phyloP scores from a whole-genome alignment of 2,113 vertebrate genomes.

The Gobiocypris rarus region DNA sequence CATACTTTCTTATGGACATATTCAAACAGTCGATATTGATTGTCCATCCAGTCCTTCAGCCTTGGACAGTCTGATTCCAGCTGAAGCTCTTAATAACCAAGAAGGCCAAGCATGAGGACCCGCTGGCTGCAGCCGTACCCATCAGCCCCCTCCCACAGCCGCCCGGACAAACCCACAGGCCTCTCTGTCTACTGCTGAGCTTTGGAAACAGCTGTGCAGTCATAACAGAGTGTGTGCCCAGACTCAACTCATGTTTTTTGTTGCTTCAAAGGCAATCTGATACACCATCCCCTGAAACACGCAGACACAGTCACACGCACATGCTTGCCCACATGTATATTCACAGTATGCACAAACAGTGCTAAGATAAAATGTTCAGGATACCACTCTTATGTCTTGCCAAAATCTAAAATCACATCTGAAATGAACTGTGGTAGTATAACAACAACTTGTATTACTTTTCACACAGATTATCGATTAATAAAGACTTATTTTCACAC shows the following conservation, averaged over 20 bases:
- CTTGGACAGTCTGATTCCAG: slow-evolving; percentile 8
- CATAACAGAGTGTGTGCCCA: slow-evolving; percentile 61
- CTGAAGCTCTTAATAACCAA: slow-evolving; percentile 21
- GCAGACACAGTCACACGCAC: slow-evolving; percentile 42
- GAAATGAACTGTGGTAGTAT: background rate
- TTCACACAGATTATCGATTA: background rate
- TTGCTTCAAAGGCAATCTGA: slow-evolving; percentile 61
- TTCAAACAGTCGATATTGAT: slow-evolving; percentile 15
- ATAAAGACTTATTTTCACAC: background rate
- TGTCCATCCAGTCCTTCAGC: slow-evolving; percentile 5
- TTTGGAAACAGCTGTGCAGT: slow-evolving; percentile 61
- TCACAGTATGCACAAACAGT: background rate
- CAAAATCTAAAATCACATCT: background rate
- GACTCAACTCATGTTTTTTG: slow-evolving; percentile 58
- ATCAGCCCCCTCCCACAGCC: slow-evolving; percentile 22
- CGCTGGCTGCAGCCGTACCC: background rate
- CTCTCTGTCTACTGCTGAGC: slow-evolving; percentile 53
- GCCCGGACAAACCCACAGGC: slow-evolving; percentile 48
- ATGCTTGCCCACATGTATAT: slow-evolving; percentile 28
- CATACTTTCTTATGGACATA: background rate
- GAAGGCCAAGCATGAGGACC: slow-evolving; percentile 22
- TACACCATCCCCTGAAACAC: slow-evolving; percentile 49
- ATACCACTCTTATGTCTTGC: background rate
- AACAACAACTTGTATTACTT: background rate
- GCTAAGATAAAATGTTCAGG: slow-evolving; percentile 8